Evolutionary conservation across 2,797 vertebrate genomes (phyloP).

Genomic region (Strix occidentalis): DNA sequence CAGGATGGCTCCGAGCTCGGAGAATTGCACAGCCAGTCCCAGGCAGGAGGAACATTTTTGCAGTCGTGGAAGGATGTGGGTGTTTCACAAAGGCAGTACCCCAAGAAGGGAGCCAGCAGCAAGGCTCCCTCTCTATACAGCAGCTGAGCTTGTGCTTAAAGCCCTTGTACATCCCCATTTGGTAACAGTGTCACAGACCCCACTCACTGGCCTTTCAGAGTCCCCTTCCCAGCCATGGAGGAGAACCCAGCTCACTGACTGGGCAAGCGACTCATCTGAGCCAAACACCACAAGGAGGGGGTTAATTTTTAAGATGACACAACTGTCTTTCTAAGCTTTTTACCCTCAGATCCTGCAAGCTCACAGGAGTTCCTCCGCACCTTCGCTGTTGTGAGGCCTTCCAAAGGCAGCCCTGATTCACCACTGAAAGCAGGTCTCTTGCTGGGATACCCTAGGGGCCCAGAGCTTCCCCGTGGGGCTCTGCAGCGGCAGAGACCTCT

Average conservation of each 20-base stretch:
- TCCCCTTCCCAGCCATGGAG: neutral
- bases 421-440: neutral
- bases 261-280: neutral
- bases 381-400: neutral
- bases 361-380: neutral
- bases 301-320: neutral
- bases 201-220: neutral
- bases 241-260: neutral
- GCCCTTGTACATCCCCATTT: neutral
- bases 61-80: neutral
- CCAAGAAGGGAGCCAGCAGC: neutral
- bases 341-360: neutral
- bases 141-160: neutral
- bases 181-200: neutral
- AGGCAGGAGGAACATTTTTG: neutral
- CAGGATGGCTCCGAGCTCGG: neutral
- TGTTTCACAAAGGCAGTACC: accelerated
- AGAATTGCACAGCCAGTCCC: neutral
- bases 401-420: neutral
- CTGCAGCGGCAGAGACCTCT: neutral
- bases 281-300: neutral
- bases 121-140: neutral
- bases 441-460: neutral
- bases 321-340: neutral
- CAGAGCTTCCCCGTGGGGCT: accelerated